Base-by-base conservation (phyloP, 2,113 vertebrate species). In the Silurus meridionalis region DNA sequence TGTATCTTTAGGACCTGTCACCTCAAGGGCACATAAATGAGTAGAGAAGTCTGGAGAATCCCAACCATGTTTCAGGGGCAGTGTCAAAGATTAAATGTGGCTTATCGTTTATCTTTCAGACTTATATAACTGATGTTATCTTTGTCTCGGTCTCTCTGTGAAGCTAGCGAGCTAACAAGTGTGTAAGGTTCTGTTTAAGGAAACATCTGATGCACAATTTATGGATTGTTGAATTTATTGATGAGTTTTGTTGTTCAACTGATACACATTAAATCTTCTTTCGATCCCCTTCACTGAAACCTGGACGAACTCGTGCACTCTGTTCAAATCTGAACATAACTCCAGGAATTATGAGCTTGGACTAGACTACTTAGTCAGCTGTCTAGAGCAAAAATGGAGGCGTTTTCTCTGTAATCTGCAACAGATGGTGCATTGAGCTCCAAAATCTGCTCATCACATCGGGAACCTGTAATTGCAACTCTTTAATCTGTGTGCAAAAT, bases 321-420 rank as follows among this genome's bases (percentile, higher is more conserved):
- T 75, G 50, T 58, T 50, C 14, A 61, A 58, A 78, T 72, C 72
- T 37, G n/a, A 25, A 48, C 72, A 64, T 78, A 57, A 77, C 23
- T 82, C 83, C 19, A n/a, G 57, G 83, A 75, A 85, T 77, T 77
- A 85, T n/a, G 83, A 85, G 10, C 52, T 52, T 55, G 57, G 72
- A 77, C 83, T 25, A 60, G 83, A 84, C 58, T 66, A 74, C 72
- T 85, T 64, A 77, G 63, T 66, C 83, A 78, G 14, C 58, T 78
- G 72, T n/a, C 83, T 78, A 13, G 60, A 85, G 63, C 15, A 28
- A 64, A 77, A 60, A 63, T 78, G 72, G 83, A 85, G 60, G 72
- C 48, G 11, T 85, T 85, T 57, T 25, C 74, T 57, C 67, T 79
- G 52, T 66, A 85, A 85, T 66, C 15, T 14, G 25, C 17, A 55